Evolutionary conservation across 2,113 vertebrate genomes (phyloP), one percentile per base, ranked within the genome.

Genomic region (Perognathus longimembris): DNA sequence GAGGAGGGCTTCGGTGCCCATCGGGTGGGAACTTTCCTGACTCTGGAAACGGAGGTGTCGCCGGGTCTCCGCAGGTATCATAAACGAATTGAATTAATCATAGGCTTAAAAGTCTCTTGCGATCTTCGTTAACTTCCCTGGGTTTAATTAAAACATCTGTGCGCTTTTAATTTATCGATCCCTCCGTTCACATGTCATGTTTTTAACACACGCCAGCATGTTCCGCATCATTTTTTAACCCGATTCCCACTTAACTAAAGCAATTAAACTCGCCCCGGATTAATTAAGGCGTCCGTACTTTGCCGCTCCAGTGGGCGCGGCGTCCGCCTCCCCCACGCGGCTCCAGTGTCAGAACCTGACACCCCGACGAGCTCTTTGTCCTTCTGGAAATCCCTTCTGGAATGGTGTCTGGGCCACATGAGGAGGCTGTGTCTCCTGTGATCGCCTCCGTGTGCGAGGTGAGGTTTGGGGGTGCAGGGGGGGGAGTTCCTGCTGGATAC

Each of bases 61-160:
- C 93, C 97, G 73, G 98, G 97, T 98, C 98, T 98, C 98, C 98
- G 97, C 98, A 98, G 98, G 98, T 98, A 98, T 98, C 98, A 98
- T 98, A 98, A 98, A 98, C 98, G 98, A 98, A 98, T 98, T 98
- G 98, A 98, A 98, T 98, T 98, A 98, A 98, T 98, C 98, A 98
- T 98, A 98, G 97, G 97, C 98, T 98, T 98, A 98, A 98, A 98
- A 98, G 98, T 98, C 98, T 98, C 98, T 96, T 96, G 98, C 90
- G 98, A 98, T 98, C 98, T 98, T 97, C 64, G 96, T 98, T 98
- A 98, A 98, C 98, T 98, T 98, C 97, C 98, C 97, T 98, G 98
- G 98, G 98, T 98, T 98, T 98, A 98, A 98, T 98, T 98, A 98
- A 98, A 98, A 98, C 98, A 98, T 98, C 98, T 98, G 98, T 98